phyloP scores from a whole-genome alignment of 2,113 vertebrate species.

The Paracanthobrama guichenoti region DNA sequence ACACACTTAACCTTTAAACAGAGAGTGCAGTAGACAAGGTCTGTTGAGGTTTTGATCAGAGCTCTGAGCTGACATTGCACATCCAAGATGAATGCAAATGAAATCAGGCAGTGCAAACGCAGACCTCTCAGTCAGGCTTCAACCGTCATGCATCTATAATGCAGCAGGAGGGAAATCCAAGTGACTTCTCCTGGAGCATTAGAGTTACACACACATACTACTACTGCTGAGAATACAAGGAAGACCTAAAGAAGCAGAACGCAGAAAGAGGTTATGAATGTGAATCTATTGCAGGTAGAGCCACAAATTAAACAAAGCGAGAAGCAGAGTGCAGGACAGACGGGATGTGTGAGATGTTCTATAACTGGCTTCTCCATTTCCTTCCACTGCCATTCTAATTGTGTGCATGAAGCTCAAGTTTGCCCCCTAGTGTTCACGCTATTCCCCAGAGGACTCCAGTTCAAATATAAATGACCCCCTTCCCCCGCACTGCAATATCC shows the following conservation, averaged over 20 bases:
- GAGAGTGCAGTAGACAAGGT: constrained; percentile 58
- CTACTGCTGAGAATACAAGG: neutral
- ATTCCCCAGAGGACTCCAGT: constrained; percentile 55
- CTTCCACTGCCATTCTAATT: constrained; percentile 3
- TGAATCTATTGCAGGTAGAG: constrained; percentile 12
- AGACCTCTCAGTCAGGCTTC: constrained; percentile 35
- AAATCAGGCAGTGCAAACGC: constrained; percentile 26
- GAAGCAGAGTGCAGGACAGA: neutral
- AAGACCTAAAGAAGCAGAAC: neutral
- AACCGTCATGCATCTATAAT: constrained; percentile 62
- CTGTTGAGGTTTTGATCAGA: constrained; percentile 58
- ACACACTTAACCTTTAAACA: constrained; percentile 15
- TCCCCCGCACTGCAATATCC: constrained; percentile 39
- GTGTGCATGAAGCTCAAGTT: constrained; percentile 66
- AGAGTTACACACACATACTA: neutral
- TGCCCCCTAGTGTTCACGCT: constrained; percentile 77
- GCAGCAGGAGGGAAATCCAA: constrained; percentile 46
- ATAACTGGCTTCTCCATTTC: constrained; percentile 30
- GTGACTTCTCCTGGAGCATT: constrained; percentile 15
- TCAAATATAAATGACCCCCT: constrained; percentile 53
- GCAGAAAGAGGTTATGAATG: constrained; percentile 6
- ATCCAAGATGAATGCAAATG: constrained; percentile 64
- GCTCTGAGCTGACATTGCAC: constrained; percentile 55
- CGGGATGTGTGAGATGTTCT: neutral
- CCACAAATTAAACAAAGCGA: constrained; percentile 11